These are phyloP conservation scores for Rhea pennata DNA, from an alignment of 2,113 vertebrate genomes.

Conservation along the genomic window DNA sequence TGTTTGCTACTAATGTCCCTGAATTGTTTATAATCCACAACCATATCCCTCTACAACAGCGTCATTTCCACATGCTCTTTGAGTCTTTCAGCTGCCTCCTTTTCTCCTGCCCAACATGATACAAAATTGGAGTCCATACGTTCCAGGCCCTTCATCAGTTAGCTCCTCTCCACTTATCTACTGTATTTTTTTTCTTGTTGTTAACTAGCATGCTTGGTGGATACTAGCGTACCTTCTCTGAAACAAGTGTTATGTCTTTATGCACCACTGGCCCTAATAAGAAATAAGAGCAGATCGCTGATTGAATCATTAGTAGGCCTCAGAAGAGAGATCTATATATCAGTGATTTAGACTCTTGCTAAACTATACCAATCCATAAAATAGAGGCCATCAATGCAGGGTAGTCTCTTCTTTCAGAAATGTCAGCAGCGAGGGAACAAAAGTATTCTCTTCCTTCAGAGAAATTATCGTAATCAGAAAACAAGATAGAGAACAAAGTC, in stretches of 20 bases:
- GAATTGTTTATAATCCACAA: background rate
- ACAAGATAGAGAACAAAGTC: background rate
- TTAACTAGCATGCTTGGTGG: background rate
- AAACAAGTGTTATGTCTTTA: background rate
- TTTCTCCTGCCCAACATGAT: background rate
- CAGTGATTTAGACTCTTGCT: background rate
- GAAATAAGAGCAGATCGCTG: background rate
- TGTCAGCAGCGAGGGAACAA: background rate
- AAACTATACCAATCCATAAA: background rate
- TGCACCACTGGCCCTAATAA: fast-evolving
- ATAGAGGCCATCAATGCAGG: background rate
- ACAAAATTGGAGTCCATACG: background rate
- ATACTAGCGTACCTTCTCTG: background rate
- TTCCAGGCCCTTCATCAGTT: background rate
- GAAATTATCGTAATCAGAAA: background rate
- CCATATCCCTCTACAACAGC: background rate
- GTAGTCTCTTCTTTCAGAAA: background rate
- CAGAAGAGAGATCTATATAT: background rate
- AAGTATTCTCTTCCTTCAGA: background rate
- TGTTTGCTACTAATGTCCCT: background rate
- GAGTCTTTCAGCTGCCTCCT: background rate
- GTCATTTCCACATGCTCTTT: background rate
- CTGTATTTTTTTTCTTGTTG: background rate
- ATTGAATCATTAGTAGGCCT: background rate
- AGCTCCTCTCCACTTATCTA: background rate